These are phyloP conservation scores for Pseudocheirus occidentalis DNA, from an alignment of 2,797 vertebrate genomes.

Conservation along the genomic window DNA sequence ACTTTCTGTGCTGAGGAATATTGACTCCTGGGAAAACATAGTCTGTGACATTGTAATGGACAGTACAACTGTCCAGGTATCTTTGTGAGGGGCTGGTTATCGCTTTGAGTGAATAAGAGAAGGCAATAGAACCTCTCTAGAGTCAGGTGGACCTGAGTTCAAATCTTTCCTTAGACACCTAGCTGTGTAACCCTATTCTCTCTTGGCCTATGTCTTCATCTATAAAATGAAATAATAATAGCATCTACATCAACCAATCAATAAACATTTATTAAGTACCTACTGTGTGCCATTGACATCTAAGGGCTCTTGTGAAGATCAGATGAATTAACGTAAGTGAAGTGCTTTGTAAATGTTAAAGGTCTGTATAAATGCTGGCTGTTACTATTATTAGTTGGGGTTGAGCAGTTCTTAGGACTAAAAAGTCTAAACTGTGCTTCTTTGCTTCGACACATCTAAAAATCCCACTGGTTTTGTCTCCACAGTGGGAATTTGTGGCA, in stretches of 20 bases:
- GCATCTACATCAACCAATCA: not conserved
- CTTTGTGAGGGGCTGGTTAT: rapidly evolving
- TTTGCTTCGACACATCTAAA: not conserved
- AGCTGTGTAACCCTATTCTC: too few relatives aligned
- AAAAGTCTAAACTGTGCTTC: not conserved
- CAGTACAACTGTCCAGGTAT: rapidly evolving
- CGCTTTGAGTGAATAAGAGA: not conserved
- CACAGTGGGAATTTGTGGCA: conserved; percentile 90
- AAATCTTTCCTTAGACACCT: not conserved
- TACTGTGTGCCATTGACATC: not conserved
- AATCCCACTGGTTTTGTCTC: conserved; percentile 24
- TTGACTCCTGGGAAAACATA: not conserved
- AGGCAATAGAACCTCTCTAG: not conserved
- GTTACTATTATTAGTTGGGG: not conserved
- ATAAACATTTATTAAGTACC: not conserved
- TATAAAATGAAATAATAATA: not conserved
- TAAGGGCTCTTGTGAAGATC: not conserved
- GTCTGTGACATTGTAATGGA: not conserved
- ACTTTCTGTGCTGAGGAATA: not conserved
- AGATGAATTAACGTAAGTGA: not conserved
- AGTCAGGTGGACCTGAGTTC: not conserved
- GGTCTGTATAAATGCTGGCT: not conserved
- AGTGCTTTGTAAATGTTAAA: not conserved
- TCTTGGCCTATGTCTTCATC: too few relatives aligned
- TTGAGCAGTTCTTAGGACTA: not conserved